phyloP scores from a whole-genome alignment of 1,140 invertebrate species.

The Leptoteleia sp. region DNA sequence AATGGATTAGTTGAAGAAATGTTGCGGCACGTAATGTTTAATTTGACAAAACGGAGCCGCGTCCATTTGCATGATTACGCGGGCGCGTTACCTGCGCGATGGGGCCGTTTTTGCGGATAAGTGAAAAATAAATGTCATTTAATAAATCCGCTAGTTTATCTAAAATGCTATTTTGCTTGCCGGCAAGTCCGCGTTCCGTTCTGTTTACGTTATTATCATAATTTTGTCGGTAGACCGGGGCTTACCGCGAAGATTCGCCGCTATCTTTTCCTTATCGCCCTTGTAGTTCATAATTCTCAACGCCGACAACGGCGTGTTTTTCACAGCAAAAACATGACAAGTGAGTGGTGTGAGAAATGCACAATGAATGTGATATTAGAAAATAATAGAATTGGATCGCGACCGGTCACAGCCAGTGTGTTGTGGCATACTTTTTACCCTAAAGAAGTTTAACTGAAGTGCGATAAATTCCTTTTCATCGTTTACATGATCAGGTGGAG shows the following conservation, averaged over 20 bases:
- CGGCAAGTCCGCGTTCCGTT: slow-evolving; percentile 20
- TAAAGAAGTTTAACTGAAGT: no score
- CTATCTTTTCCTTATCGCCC: slow-evolving; percentile 42
- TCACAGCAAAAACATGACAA: no score
- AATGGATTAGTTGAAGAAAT: slow-evolving; percentile 28
- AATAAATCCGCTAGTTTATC: slow-evolving; percentile 50
- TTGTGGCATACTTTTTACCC: no score
- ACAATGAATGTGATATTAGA: no score
- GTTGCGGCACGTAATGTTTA: slow-evolving; percentile 29
- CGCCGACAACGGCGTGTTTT: slow-evolving; percentile 3
- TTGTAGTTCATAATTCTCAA: slow-evolving; percentile 43
- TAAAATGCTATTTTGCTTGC: slow-evolving; percentile 42
- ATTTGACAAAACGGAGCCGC: slow-evolving; percentile 19
- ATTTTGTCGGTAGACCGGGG: slow-evolving; percentile 28
- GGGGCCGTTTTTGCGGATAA: slow-evolving; percentile 3
- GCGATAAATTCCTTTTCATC: no score
- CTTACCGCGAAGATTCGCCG: slow-evolving; percentile 17
- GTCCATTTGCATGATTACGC: slow-evolving; percentile 32
- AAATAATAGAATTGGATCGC: no score
- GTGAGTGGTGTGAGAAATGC: no score
- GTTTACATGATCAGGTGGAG: no score
- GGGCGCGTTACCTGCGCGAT: neutral
- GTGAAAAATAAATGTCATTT: slow-evolving; percentile 34
- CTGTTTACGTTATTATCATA: slow-evolving; percentile 54
- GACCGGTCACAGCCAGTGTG: no score